Conservation (phyloP, 1,140 invertebrate genomes). For the Heterodera schachtii region DNA sequence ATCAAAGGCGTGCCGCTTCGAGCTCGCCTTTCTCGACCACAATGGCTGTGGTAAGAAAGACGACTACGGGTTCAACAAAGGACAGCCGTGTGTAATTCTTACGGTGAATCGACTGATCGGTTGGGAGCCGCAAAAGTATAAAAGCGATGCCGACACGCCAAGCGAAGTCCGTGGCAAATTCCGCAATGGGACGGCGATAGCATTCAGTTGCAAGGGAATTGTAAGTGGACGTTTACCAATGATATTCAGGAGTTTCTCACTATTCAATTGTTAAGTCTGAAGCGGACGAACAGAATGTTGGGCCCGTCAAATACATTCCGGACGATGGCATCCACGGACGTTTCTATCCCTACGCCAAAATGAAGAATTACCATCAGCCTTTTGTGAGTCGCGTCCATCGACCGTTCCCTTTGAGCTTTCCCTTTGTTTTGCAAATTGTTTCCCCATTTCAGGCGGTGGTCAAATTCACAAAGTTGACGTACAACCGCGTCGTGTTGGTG, state of each 20-base stretch:
- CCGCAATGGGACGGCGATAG: slow-evolving; percentile 54
- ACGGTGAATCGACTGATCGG: slow-evolving; percentile 64
- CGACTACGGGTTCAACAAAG: slow-evolving; percentile 57
- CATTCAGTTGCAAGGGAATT: slow-evolving; percentile 60
- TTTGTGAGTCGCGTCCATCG: slow-evolving; percentile 51
- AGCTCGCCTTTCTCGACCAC: slow-evolving; percentile 44
- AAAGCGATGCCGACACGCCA: slow-evolving; percentile 44
- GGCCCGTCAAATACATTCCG: slow-evolving; percentile 58
- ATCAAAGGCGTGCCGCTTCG: slow-evolving; percentile 55
- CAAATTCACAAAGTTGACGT: slow-evolving; percentile 61
- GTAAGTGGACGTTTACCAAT: slow-evolving; percentile 42
- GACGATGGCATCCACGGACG: slow-evolving; percentile 56
- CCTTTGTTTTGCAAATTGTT: slow-evolving; percentile 18
- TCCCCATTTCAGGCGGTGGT: slow-evolving; percentile 57
- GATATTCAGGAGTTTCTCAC: slow-evolving; percentile 8
- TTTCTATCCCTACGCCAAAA: slow-evolving; percentile 62
- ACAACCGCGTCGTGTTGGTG: slow-evolving; percentile 62
- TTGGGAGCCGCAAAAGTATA: slow-evolving; percentile 54
- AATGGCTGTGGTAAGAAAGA: slow-evolving; percentile 47
- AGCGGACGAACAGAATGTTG: slow-evolving; percentile 56
- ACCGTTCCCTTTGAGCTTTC: not conserved
- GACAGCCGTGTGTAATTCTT: slow-evolving; percentile 61
- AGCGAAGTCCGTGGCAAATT: slow-evolving; percentile 55
- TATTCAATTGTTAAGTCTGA: slow-evolving; percentile 46
- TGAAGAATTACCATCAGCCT: slow-evolving; percentile 64